Percentiles rank a stretch among this genome's conserved stretches.
Conservation (phyloP, 2,113 vertebrate species). For the Odocoileus virginianus region DNA sequence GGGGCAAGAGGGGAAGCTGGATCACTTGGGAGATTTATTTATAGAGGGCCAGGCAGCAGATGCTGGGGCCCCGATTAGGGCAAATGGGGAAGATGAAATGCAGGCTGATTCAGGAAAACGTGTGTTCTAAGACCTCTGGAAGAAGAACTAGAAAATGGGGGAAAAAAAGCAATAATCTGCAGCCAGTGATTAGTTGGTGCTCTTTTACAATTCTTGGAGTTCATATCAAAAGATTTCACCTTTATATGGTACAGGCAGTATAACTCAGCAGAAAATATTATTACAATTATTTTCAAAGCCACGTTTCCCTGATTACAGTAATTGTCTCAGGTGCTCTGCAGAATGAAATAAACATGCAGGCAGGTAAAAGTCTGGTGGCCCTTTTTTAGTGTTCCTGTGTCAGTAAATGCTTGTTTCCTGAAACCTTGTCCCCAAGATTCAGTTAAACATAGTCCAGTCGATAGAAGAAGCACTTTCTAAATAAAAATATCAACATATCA, state of each 20-base stretch:
- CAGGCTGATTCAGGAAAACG: background rate
- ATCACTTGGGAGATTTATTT: background rate
- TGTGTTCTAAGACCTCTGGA: background rate
- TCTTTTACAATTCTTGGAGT: background rate
- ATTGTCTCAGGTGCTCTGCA: background rate
- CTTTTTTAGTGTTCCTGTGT: background rate
- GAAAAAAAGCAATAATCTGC: background rate
- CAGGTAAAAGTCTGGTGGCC: background rate
- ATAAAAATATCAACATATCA: background rate
- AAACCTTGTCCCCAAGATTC: background rate
- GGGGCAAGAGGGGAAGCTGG: background rate
- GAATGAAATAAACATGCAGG: background rate
- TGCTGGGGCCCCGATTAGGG: background rate
- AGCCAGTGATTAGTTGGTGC: background rate
- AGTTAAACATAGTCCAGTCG: background rate
- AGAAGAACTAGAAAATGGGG: background rate
- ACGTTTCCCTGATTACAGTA: constrained; percentile 1
- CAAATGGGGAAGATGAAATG: background rate
- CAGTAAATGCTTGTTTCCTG: background rate
- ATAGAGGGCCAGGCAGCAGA: background rate
- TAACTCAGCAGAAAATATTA: constrained; percentile 5
- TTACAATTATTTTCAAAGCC: constrained; percentile 44
- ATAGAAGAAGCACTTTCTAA: background rate
- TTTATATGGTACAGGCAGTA: background rate
- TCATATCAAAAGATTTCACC: background rate